These are phyloP conservation scores for Orussus abietinus DNA, from an alignment of 1,140 invertebrate species.

Conservation along the genomic window DNA sequence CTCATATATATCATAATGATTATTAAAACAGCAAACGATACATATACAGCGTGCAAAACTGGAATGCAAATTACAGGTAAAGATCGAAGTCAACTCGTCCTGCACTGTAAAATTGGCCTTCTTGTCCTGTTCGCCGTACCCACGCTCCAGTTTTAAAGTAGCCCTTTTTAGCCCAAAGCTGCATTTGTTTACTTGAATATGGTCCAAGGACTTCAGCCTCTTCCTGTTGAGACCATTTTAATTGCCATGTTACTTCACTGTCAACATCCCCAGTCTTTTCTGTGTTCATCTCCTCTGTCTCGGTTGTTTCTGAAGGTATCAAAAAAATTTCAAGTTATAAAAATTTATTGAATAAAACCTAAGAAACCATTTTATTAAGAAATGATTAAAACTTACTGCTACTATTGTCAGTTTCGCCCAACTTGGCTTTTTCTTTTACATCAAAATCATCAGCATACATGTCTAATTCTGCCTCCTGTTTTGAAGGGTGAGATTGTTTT, in stretches of 20 bases:
- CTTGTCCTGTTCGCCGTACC: conserved; percentile 74
- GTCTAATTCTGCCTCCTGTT: conserved; percentile 70
- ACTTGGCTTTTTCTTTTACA: conserved; percentile 65
- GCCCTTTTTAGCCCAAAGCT: conserved; percentile 78
- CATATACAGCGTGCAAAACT: not conserved
- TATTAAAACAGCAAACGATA: not conserved
- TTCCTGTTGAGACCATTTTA: conserved; percentile 81
- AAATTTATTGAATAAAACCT: too few species aligned
- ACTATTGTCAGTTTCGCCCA: conserved; percentile 36
- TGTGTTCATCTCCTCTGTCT: conserved; percentile 18
- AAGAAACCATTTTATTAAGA: conserved; percentile 1
- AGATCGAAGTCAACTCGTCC: conserved; percentile 91
- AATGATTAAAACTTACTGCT: conserved; percentile 14
- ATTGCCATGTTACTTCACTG: conserved; percentile 77
- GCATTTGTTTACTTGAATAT: conserved; percentile 80
- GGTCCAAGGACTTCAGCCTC: conserved; percentile 79
- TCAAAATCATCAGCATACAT: conserved; percentile 96
- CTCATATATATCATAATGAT: not conserved
- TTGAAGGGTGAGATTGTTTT: conserved; percentile 39
- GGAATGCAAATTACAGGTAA: conserved; percentile 58
- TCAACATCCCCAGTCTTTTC: conserved; percentile 32
- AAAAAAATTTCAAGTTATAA: not conserved
- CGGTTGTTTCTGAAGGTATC: conserved; percentile 8
- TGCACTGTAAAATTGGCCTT: conserved; percentile 79
- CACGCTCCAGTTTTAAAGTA: conserved; percentile 83